Conservation (phyloP, 2,888 invertebrate genomes). For the Phlogophora meticulosa region DNA sequence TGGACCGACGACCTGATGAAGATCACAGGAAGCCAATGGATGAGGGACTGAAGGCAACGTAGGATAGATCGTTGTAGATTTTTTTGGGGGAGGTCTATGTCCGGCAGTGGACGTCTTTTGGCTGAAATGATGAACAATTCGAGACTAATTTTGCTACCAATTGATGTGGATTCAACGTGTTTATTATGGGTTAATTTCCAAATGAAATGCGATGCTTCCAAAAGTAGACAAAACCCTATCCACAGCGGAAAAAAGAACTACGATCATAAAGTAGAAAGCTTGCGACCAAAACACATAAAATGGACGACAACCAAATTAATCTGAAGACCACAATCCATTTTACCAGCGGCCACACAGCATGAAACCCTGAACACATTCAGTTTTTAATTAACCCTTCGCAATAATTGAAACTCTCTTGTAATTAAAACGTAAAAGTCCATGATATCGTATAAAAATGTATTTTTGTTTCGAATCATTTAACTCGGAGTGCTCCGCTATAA, state of each 20-base stretch:
- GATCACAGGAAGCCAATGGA: no score
- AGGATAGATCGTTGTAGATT: no score
- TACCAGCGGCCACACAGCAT: constrained; percentile 23
- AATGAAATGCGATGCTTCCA: neutral
- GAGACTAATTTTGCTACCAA: no score
- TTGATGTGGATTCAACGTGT: no score
- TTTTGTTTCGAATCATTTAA: constrained; percentile 57
- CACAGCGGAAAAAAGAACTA: neutral
- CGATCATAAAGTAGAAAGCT: neutral
- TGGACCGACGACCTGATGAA: no score
- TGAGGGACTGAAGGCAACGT: no score
- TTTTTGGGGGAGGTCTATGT: no score
- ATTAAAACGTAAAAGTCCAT: constrained; percentile 35
- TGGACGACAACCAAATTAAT: constrained; percentile 15
- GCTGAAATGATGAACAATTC: no score
- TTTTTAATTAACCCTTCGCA: constrained; percentile 45
- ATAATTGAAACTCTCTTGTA: constrained; percentile 40
- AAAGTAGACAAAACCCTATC: neutral
- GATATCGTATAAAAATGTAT: constrained; percentile 53
- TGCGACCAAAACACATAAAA: constrained; percentile 26
- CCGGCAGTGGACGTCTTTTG: no score
- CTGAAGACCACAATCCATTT: constrained; percentile 44
- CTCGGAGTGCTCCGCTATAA: constrained; percentile 37
- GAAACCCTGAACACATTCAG: constrained; percentile 17
- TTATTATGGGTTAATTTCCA: neutral